Conservation (phyloP, 2,113 vertebrate genomes). For the Ictalurus furcatus region DNA sequence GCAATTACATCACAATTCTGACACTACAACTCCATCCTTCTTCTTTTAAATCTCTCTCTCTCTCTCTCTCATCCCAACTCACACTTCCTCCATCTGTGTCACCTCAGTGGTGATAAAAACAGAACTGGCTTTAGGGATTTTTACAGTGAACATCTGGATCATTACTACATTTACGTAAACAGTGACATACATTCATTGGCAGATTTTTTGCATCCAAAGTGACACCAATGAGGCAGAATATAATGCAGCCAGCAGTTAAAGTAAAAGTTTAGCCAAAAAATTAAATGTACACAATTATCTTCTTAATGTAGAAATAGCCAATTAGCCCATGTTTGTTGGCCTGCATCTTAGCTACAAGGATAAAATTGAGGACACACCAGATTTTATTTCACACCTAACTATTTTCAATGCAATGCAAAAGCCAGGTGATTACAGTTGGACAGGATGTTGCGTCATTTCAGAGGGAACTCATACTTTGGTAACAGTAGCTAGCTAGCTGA, state of each 20-base stretch:
- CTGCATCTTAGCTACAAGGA: not conserved
- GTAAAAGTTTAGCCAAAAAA: not conserved
- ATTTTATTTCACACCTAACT: no score
- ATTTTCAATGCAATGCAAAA: no score
- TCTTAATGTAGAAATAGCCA: not conserved
- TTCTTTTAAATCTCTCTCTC: constrained; percentile 19
- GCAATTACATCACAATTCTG: constrained; percentile 27
- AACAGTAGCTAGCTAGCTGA: not conserved
- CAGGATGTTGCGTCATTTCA: not conserved
- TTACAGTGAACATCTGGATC: constrained; percentile 1
- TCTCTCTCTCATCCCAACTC: not conserved
- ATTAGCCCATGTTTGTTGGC: not conserved
- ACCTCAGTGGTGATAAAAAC: constrained; percentile 2
- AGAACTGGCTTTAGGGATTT: constrained; percentile 1
- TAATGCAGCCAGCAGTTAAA: not conserved
- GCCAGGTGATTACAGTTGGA: not conserved
- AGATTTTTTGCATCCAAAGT: not conserved
- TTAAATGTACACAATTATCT: not conserved
- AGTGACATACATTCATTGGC: not conserved
- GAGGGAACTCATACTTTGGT: not conserved
- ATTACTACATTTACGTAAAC: constrained; percentile 14
- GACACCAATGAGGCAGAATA: not conserved
- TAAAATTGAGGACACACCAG: not conserved
- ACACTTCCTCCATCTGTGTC: not conserved
- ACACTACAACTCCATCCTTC: constrained; percentile 9